Base-by-base conservation (phyloP, 2,888 invertebrate species). In the Silvanus unidentatus region DNA sequence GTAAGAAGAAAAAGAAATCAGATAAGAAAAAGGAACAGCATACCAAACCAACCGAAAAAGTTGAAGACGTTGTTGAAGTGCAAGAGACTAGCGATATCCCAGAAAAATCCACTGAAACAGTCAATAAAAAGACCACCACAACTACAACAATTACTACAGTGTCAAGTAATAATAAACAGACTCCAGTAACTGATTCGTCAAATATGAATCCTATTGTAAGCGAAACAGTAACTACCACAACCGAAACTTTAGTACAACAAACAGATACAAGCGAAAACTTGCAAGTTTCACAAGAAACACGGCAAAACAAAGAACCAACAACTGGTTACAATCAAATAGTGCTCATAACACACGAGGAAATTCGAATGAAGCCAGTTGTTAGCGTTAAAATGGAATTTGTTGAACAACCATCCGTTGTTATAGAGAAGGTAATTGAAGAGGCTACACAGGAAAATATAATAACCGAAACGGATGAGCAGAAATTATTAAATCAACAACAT, bases 271-370 rank as follows among this genome's bases (percentile, higher is more conserved):
- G 22, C 8, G 22, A 22, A 22, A 22, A 22, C 22, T 22, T 22
- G 22, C 8, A 5, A 22, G 3, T 11, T 5, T 9, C n/a, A 32
- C 3, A 3, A 32, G 32, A 32, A 32, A 5, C 3, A 8, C 4
- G n/a, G 3, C 4, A 32, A 11, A 32, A 32, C 5, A 32, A 5
- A 8, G 32, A 32, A 12, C 32, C 32, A 4, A 32, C 5, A 8
- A 32, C 32, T 12, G 22, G 59, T 35, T 53, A 62, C 3, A 70
- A 70, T 53, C 77, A 76, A 63, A 78, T 85, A 55, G 79, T 82
- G 45, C 69, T 86, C 35, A 85, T 86, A 52, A 84, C 84, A 3
- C 85, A 86, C 48, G 85, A 86, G 69, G 83, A 85, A 70, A 78
- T 81, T 54, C 78, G 78, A 69, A 71, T 81, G 61, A 79, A 80